Evolutionary conservation across 1,140 invertebrate genomes (phyloP).

Genomic region (Hyphantria cunea): DNA sequence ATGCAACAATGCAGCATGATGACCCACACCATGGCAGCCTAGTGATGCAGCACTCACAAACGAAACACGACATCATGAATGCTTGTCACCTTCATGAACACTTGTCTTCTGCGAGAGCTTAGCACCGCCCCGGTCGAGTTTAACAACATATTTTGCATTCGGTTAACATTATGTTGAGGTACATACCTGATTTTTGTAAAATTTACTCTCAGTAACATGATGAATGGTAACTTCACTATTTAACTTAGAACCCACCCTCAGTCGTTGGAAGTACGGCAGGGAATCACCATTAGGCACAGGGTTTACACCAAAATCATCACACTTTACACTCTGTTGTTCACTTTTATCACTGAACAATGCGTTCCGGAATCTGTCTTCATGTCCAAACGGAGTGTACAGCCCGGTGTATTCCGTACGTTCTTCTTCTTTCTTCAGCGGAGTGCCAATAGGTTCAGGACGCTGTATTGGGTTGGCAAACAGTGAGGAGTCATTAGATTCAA

Average conservation of each 20-base stretch:
- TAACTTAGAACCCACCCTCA: slow-evolving; percentile 81
- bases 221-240: slow-evolving; percentile 84
- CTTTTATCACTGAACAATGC: slow-evolving; percentile 66
- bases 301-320: slow-evolving; percentile 34
- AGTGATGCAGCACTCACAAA: too few relatives aligned
- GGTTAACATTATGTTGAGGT: too few relatives aligned
- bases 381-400: slow-evolving; percentile 74
- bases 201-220: slow-evolving; percentile 82
- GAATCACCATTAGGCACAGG: slow-evolving; percentile 56
- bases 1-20: too few relatives aligned
- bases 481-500: slow-evolving; percentile 50
- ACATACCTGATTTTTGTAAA: slow-evolving; percentile 74
- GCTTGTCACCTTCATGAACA: too few relatives aligned
- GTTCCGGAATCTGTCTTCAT: slow-evolving; percentile 67
- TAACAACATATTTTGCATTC: too few relatives aligned
- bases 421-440: slow-evolving; percentile 58
- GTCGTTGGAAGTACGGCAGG: slow-evolving; percentile 80
- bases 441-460: slow-evolving; percentile 71
- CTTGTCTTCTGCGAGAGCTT: too few relatives aligned
- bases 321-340: slow-evolving; percentile 26
- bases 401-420: slow-evolving; percentile 41
- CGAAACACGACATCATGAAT: too few relatives aligned
- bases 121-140: too few relatives aligned
- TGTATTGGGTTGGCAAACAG: slow-evolving; percentile 58
- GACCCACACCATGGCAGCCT: too few relatives aligned